phyloP scores from a whole-genome alignment of 1,140 invertebrate genomes.

The Hyphantria cunea region DNA sequence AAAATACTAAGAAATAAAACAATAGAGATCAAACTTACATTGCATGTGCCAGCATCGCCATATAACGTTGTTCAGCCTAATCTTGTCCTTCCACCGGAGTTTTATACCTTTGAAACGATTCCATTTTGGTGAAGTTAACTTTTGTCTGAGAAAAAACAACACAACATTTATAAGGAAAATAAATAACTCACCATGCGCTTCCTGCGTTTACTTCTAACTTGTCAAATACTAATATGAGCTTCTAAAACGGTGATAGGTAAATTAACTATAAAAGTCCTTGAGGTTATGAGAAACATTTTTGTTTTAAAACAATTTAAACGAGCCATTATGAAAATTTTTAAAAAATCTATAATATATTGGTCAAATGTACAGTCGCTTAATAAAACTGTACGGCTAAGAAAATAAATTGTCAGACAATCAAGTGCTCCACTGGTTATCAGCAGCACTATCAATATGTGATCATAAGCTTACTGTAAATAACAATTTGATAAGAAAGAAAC shows the following conservation, averaged over 20 bases:
- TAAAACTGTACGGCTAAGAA: conserved; percentile 53
- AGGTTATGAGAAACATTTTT: conserved; percentile 61
- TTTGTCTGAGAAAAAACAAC: conserved; percentile 90
- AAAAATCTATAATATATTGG: conserved; percentile 42
- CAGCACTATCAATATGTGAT: conserved; percentile 71
- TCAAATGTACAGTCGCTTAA: conserved; percentile 52
- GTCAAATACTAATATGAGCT: conserved; percentile 62
- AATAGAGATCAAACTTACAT: conserved; percentile 87
- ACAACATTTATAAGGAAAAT: conserved; percentile 35
- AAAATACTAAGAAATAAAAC: not conserved
- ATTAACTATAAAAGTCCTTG: conserved; percentile 63
- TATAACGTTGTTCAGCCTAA: conserved; percentile 99
- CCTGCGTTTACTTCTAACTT: conserved; percentile 31
- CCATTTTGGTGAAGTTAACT: conserved; percentile 99
- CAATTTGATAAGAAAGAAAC: conserved; percentile 70
- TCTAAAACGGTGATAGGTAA: conserved; percentile 51
- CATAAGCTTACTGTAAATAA: conserved; percentile 78
- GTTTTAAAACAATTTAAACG: conserved; percentile 38
- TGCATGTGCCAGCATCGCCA: conserved; percentile 99
- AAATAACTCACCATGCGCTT: conserved; percentile 59
- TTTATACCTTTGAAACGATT: conserved; percentile 99
- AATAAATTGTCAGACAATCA: conserved; percentile 49
- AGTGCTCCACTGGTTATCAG: conserved; percentile 62
- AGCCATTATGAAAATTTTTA: conserved; percentile 44
- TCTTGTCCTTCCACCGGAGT: conserved; percentile 98